Conservation (phyloP, 2,888 invertebrate genomes). For the Limenitis camilla region DNA sequence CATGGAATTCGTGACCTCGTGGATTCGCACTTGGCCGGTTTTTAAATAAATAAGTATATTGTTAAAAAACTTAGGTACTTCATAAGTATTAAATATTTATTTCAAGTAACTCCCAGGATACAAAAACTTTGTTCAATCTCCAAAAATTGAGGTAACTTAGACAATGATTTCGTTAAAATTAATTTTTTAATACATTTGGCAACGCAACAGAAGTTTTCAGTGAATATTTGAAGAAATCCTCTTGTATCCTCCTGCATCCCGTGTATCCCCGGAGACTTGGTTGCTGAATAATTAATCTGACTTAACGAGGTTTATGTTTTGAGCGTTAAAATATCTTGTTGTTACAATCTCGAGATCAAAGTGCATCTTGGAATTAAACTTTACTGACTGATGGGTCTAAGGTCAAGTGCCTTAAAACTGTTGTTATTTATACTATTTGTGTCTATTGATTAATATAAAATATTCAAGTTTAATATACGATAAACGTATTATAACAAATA, state of each 20-base stretch:
- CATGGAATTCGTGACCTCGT: too few species aligned
- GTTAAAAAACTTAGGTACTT: too few species aligned
- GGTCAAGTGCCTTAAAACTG: too few species aligned
- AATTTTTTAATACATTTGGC: conserved; percentile 1
- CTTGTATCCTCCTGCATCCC: too few species aligned
- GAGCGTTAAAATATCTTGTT: conserved; percentile 47
- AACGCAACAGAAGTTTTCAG: background rate
- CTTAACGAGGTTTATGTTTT: conserved; percentile 57
- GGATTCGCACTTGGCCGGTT: too few species aligned
- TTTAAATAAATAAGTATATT: too few species aligned
- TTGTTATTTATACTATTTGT: too few species aligned
- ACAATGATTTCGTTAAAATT: background rate
- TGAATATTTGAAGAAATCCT: conserved; percentile 14
- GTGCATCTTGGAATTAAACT: conserved; percentile 30
- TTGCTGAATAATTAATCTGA: conserved; percentile 55
- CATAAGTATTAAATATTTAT: too few species aligned
- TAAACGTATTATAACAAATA: too few species aligned
- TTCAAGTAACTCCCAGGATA: background rate
- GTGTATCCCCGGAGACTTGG: too few species aligned
- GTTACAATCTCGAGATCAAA: conserved; percentile 28
- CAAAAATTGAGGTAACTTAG: background rate
- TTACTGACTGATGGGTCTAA: conserved; percentile 7
- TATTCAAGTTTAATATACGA: too few species aligned
- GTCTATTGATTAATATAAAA: too few species aligned
- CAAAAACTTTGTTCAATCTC: background rate